phyloP scores from a whole-genome alignment of 2,113 vertebrate species.

The Siniperca chuatsi region DNA sequence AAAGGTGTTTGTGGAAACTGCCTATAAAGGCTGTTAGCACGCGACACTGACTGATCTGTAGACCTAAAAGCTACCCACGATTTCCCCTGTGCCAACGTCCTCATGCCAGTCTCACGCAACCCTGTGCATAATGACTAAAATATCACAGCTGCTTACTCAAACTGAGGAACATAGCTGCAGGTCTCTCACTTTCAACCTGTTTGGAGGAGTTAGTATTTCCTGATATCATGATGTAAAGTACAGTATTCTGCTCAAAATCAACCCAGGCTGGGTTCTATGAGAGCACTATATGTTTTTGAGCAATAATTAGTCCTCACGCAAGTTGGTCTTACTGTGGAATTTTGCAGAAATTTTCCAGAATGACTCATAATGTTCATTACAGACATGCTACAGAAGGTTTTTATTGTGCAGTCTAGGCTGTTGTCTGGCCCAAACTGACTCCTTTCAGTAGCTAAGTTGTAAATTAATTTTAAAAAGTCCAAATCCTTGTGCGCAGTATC shows the following conservation, averaged over 20 bases:
- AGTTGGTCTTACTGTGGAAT: constrained; percentile 4
- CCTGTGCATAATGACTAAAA: constrained; percentile 46
- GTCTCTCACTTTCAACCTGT: constrained; percentile 19
- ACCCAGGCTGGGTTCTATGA: background rate
- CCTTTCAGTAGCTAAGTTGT: background rate
- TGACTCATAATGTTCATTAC: constrained; percentile 32
- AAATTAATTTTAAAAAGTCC: background rate
- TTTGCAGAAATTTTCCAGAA: constrained; percentile 18
- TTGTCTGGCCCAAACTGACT: background rate
- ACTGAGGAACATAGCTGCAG: background rate
- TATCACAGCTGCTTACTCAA: constrained; percentile 29
- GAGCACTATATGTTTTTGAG: background rate
- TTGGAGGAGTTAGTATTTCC: constrained; percentile 30
- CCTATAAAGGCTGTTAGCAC: constrained; percentile 65
- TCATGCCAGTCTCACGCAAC: constrained; percentile 73
- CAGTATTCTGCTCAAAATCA: constrained; percentile 19
- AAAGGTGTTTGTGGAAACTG: constrained; percentile 35
- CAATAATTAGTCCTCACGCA: constrained; percentile 25
- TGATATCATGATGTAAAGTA: constrained; percentile 23
- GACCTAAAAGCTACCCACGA: constrained; percentile 51
- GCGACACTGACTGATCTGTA: constrained; percentile 80
- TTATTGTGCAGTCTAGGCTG: background rate
- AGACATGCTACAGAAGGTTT: background rate
- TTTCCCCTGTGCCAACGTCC: constrained; percentile 63
- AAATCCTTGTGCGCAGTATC: no score